Conservation (phyloP, 2,113 vertebrate species). For the Paratilapia polleni region DNA sequence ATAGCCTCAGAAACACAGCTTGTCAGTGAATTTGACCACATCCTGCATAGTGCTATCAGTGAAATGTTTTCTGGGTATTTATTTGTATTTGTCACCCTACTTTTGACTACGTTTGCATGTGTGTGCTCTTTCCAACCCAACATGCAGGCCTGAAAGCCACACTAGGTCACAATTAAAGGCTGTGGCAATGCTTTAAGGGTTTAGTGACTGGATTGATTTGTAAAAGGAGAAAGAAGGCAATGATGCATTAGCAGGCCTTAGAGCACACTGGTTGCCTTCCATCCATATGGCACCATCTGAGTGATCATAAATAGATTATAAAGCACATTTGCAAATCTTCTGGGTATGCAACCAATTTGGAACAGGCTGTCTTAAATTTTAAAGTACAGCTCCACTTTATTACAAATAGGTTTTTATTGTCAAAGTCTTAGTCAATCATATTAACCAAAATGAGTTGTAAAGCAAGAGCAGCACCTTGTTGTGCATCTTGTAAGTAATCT, state of each 20-base stretch:
- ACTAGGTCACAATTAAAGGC: neutral
- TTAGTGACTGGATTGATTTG: neutral
- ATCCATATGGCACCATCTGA: neutral
- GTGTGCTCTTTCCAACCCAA: neutral
- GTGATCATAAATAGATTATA: slow-evolving; percentile 3
- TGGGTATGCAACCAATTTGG: neutral
- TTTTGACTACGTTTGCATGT: slow-evolving; percentile 9
- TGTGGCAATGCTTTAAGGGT: neutral
- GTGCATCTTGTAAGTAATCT: too few species aligned
- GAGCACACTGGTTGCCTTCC: neutral
- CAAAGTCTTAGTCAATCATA: too few species aligned
- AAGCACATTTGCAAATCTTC: neutral
- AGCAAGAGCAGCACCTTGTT: too few species aligned
- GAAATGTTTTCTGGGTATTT: neutral
- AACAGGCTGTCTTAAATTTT: too few species aligned
- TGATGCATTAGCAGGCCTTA: neutral
- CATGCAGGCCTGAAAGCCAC: neutral
- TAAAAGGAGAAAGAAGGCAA: neutral
- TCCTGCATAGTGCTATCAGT: neutral
- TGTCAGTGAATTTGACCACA: neutral
- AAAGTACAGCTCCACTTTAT: too few species aligned
- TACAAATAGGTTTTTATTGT: too few species aligned
- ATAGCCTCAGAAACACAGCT: neutral
- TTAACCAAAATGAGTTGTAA: too few species aligned
- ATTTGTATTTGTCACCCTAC: neutral